A percentile compares a stretch with the other conserved stretches of the same genome.
phyloP scores from a whole-genome alignment of 2,797 vertebrate genomes.

The Epinephelus awoara region DNA sequence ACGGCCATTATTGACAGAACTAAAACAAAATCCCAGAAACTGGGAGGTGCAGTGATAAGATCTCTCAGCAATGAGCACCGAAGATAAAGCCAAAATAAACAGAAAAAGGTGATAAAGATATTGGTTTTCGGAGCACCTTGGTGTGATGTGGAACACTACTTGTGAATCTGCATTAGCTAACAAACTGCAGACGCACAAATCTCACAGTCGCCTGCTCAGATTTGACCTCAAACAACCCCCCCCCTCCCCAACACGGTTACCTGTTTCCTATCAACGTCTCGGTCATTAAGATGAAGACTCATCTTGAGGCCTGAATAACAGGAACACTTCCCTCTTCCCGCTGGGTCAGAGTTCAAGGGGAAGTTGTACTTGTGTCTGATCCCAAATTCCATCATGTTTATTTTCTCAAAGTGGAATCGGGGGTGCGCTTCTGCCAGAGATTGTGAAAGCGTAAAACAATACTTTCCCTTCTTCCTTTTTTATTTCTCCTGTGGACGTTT shows the following conservation, averaged over 20 bases:
- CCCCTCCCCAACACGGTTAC: not conserved
- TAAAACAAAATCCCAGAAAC: not conserved
- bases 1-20: not conserved
- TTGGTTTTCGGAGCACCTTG: slow-evolving; percentile 41
- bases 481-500: slow-evolving; percentile 40
- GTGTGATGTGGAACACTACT: slow-evolving; percentile 30
- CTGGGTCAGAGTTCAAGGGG: slow-evolving; percentile 80
- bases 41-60: not conserved
- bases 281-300: slow-evolving; percentile 14
- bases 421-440: slow-evolving; percentile 58
- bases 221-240: slow-evolving; percentile 15
- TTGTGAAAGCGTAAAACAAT: slow-evolving; percentile 79
- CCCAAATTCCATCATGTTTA: slow-evolving; percentile 84
- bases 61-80: not conserved
- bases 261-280: slow-evolving; percentile 20
- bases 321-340: slow-evolving; percentile 79
- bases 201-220: slow-evolving; percentile 31
- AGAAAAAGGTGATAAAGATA: slow-evolving; percentile 43
- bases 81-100: slow-evolving; percentile 31
- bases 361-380: slow-evolving; percentile 79
- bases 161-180: slow-evolving; percentile 15
- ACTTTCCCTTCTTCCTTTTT: slow-evolving; percentile 57
- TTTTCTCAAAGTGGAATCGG: slow-evolving; percentile 79
- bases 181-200: slow-evolving; percentile 18
- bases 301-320: slow-evolving; percentile 77